Percentiles rank a stretch among this genome's conserved stretches.
These are phyloP conservation scores for Xiphorhynchus elegans DNA, from an alignment of 2,113 vertebrate species.

Conservation along the genomic window DNA sequence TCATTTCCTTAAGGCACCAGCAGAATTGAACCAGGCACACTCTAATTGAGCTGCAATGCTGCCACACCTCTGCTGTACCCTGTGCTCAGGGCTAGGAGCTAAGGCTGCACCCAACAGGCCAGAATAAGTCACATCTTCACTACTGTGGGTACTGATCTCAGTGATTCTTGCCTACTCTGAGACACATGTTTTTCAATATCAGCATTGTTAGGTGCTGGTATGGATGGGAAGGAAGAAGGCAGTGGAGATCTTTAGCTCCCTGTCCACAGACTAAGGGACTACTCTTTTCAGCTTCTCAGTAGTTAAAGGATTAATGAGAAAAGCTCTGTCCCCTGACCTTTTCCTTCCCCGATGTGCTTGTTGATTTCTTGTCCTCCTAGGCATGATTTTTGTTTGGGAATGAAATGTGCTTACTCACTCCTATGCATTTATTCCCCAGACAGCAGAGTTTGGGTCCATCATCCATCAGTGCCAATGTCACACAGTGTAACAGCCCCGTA, in stretches of 20 bases:
- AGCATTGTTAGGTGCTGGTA: background rate
- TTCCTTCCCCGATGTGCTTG: background rate
- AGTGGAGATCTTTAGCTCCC: background rate
- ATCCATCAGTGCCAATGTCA: conserved; percentile 46
- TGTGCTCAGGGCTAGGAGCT: background rate
- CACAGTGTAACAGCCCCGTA: background rate
- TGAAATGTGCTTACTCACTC: conserved; percentile 44
- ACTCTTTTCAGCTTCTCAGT: background rate
- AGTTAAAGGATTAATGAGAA: conserved; percentile 17
- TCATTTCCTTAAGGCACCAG: background rate
- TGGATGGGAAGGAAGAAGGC: background rate
- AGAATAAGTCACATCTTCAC: background rate
- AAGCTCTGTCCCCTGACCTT: background rate
- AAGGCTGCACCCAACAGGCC: background rate
- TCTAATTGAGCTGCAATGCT: background rate
- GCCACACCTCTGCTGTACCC: background rate
- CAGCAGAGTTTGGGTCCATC: conserved; percentile 19
- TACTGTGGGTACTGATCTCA: too few relatives aligned
- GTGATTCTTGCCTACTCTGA: background rate
- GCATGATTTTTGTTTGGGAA: conserved; percentile 52
- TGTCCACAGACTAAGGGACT: background rate
- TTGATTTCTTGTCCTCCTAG: conserved; percentile 35
- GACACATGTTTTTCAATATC: accelerated
- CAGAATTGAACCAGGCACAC: background rate
- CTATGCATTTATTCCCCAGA: background rate